Evolutionary conservation across 2,797 vertebrate species (phyloP).

Genomic region (Podarcis siculus): DNA sequence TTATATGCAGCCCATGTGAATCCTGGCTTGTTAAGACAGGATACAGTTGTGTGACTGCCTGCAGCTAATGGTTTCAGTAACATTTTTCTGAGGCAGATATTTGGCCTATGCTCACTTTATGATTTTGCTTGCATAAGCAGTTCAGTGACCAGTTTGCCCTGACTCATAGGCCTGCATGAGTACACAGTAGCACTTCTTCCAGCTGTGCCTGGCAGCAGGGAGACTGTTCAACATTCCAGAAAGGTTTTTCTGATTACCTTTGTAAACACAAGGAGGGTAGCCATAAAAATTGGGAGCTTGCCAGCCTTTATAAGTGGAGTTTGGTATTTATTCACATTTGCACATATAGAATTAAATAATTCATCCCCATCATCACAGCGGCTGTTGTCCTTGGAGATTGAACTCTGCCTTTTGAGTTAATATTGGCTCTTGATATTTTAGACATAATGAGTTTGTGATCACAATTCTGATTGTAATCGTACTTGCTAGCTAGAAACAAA

Average conservation of each 20-base stretch:
- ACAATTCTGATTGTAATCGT: slow-evolving; percentile 21
- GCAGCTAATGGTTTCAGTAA: neutral
- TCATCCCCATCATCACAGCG: neutral
- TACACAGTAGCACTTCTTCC: neutral
- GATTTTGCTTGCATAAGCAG: neutral
- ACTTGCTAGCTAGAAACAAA: slow-evolving; percentile 10
- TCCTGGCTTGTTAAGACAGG: neutral
- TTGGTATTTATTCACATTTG: neutral
- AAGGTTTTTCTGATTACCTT: neutral
- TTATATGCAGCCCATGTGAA: neutral
- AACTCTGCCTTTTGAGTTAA: neutral
- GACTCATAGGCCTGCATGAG: neutral
- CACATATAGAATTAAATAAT: neutral
- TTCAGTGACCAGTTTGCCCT: neutral
- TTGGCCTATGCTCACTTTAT: neutral
- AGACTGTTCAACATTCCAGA: neutral
- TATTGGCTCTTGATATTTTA: slow-evolving; percentile 9
- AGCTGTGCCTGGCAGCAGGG: neutral
- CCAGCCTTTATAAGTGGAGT: slow-evolving; percentile 6
- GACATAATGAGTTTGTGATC: neutral
- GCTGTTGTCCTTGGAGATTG: neutral
- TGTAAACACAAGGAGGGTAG: neutral
- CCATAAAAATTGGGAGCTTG: neutral
- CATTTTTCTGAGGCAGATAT: neutral
- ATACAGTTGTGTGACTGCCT: no score